Base-by-base conservation (phyloP, 2,888 invertebrate species). In the Ganaspis brasiliensis region DNA sequence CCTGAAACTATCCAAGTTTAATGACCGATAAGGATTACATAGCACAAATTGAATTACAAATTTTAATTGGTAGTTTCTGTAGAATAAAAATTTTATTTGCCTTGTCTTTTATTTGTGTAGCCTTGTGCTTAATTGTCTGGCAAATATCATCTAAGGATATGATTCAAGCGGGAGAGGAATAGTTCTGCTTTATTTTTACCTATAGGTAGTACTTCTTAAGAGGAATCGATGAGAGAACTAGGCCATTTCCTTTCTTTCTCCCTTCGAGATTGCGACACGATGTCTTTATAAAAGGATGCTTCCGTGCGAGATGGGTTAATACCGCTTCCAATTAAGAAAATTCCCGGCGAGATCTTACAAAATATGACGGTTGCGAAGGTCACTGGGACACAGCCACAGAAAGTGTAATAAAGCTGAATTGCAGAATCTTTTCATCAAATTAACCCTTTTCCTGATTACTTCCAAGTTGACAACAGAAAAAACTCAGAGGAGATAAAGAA, bases 151-250 rank as follows among this genome's bases (percentile, higher is more conserved):
- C 9, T 19, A 63, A 63, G 63, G 67, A 67, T 40, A 63, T n/a
- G 14, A n/a, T 8, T 63, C 12, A 37, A 37, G 21, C 9, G n/a
- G 24, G 67, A 37, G n/a, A 73, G 31, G 52, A 76, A 73, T 67
- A 73, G 76, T 59, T 67, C 56, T 57, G 37, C 74, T 72, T 73
- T 75, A 73, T 67, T 26, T 49, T 9, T 24, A 21, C 6, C 24
- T 75, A 40, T 26, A 73, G 72, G 67, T 70, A 24, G 71, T 57
- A 63, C 59, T 59, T 31, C 71, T 55, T 56, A 67, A 59, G 14
- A 75, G 55, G 73, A 78, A 80, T 80, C 80, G 77, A 80, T 80
- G 76, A 63, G 24, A 63, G 59, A 80, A 80, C 61, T 80, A 80
- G 80, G 78, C 71, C 78, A 75, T 71, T 78, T 80, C 78, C 76